phyloP scores from a whole-genome alignment of 2,888 invertebrate species.

The Macropis europaea region DNA sequence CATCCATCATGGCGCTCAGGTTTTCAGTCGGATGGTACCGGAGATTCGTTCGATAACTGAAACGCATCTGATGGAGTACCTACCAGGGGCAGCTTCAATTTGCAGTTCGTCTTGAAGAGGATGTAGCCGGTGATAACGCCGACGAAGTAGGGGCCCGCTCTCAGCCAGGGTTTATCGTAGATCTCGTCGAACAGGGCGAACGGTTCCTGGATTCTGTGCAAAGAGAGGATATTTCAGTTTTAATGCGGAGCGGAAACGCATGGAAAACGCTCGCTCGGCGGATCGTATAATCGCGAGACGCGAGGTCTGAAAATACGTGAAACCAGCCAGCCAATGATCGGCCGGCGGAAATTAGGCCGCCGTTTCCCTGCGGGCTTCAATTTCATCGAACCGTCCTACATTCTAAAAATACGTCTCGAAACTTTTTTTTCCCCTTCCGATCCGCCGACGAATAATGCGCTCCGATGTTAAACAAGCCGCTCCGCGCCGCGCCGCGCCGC shows the following conservation, averaged over 20 bases:
- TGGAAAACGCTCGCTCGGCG: constrained; percentile 1
- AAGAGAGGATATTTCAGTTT: neutral
- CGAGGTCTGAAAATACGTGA: constrained; percentile 7
- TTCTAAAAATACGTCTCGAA: neutral
- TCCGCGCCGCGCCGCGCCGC: too few species aligned
- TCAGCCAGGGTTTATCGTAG: constrained; percentile 92
- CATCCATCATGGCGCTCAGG: too few species aligned
- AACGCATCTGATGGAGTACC: constrained; percentile 52
- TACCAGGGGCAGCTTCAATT: constrained; percentile 79
- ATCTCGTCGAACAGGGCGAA: constrained; percentile 91
- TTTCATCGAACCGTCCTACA: neutral
- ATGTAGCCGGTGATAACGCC: constrained; percentile 89
- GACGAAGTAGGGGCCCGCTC: constrained; percentile 90
- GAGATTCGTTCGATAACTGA: too few species aligned
- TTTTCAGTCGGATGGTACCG: too few species aligned
- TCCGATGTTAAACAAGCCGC: neutral
- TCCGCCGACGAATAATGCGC: neutral
- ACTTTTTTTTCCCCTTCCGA: neutral
- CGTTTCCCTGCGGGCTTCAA: neutral
- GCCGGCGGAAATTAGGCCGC: neutral
- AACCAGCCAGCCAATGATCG: constrained; percentile 24
- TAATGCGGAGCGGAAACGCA: neutral
- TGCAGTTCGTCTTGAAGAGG: constrained; percentile 85
- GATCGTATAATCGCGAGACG: constrained; percentile 4
- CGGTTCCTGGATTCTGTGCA: constrained; percentile 86